Percentiles rank a stretch among this genome's conserved stretches.
phyloP scores from a whole-genome alignment of 2,888 invertebrate species.

The Pecten maximus region DNA sequence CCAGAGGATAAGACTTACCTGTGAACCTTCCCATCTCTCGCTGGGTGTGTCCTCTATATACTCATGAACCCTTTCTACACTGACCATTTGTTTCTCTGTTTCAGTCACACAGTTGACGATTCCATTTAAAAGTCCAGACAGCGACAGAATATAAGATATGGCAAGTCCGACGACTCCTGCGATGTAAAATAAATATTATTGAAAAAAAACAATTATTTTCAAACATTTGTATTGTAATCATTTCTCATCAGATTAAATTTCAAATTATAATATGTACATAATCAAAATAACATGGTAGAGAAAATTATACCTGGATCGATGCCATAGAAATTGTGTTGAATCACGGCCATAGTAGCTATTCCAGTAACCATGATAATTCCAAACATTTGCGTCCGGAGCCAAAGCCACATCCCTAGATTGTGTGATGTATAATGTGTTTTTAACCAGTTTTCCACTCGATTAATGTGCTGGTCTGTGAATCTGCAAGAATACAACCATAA shows the following conservation, averaged over 20 bases:
- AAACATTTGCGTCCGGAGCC: slow-evolving; percentile 91
- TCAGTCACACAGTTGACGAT: slow-evolving; percentile 96
- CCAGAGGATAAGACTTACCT: slow-evolving; percentile 63
- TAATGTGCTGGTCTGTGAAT: slow-evolving; percentile 83
- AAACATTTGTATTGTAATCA: neutral
- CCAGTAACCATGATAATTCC: slow-evolving; percentile 88
- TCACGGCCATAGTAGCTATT: slow-evolving; percentile 88
- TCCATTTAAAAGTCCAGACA: slow-evolving; percentile 92
- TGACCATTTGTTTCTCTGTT: slow-evolving; percentile 96
- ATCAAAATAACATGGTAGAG: neutral
- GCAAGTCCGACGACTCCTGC: slow-evolving; percentile 94
- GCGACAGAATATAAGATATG: slow-evolving; percentile 94
- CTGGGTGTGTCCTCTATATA: slow-evolving; percentile 87
- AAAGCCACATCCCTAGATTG: slow-evolving; percentile 93
- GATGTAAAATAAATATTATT: neutral
- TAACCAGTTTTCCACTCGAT: slow-evolving; percentile 79
- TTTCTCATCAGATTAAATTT: neutral
- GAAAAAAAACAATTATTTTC: neutral
- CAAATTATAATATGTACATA: too few relatives aligned
- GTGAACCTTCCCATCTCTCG: slow-evolving; percentile 75
- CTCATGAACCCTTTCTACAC: slow-evolving; percentile 94
- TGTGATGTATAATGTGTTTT: slow-evolving; percentile 91
- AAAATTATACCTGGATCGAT: slow-evolving; percentile 87
- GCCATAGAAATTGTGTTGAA: slow-evolving; percentile 89
- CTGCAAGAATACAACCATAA: slow-evolving; percentile 64